Evolutionary conservation across 1,140 invertebrate genomes (phyloP), one percentile per base, ranked within the genome.

Genomic region (Grapholita molesta): DNA sequence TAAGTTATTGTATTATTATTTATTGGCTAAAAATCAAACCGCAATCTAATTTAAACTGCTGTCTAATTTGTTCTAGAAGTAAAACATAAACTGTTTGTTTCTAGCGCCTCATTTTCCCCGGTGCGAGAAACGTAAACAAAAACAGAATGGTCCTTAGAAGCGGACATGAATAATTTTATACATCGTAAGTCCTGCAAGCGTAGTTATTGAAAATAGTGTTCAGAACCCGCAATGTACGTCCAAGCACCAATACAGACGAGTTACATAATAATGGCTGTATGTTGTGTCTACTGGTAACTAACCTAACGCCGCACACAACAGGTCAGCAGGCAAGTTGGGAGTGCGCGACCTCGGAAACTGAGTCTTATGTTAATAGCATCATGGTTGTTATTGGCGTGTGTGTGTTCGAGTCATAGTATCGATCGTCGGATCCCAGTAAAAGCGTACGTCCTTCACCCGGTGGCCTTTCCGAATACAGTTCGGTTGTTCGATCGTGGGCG

Each of bases 381-480:
- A 28, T 11, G 55, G 55, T 61, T 25, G 55, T 12, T 28, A 25
- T 61, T 61, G 55, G 55, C 24, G 7, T 28, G 55, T 28, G 55
- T 28, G 55, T 15, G 53, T n/a, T 48, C 55, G 24, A 25, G 55
- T 28, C 55, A 61, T 28, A 28, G 30, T 65, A 65, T 65, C 64
- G 64, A 65, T 65, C 64, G 64, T 11, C 11, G 55, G 53, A 15
- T 35, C 23, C 32, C 32, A 21, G 33, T 38, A 35, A 67, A 78
- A 74, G 68, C 61, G 64, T 57, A 71, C 83, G 85, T 88, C 85
- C 84, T 88, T 88, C 83, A 86, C 85, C 85, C 76, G 84, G 78
- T 88, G 84, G 79, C 85, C 85, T 86, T 86, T 84, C 68, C 30
- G 33, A 35, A 65, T 65, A 38, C 64, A 15, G 61, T 64, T 38